A percentile compares a stretch with the other conserved stretches of the same genome.
Conservation (phyloP, 2,797 vertebrate species). For the Acridotheres tristis region DNA sequence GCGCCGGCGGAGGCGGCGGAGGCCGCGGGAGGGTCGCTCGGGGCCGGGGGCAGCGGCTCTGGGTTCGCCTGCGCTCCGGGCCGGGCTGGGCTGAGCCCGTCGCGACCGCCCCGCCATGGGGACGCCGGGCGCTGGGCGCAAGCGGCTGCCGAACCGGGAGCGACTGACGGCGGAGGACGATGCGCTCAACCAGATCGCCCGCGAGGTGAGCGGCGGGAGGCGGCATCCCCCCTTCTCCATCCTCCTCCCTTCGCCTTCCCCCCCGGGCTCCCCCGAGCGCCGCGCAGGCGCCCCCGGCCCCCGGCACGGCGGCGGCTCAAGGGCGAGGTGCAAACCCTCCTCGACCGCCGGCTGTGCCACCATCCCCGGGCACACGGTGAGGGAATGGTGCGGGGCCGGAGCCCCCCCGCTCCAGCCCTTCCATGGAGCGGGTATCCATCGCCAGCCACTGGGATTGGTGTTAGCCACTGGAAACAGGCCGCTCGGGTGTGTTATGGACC, state of each 20-base stretch:
- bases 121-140: conserved; percentile 88
- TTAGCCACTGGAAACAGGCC: neutral
- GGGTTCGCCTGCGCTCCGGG: neutral
- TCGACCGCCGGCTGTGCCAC: neutral
- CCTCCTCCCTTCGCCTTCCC: neutral
- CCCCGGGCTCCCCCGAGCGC: neutral
- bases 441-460: neutral
- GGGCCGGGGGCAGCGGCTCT: conserved; percentile 66
- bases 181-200: conserved; percentile 86
- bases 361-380: neutral
- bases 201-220: neutral
- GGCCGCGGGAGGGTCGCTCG: conserved; percentile 48
- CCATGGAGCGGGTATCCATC: neutral
- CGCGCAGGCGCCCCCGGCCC: neutral
- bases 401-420: neutral
- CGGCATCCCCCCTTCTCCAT: neutral
- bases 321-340: neutral
- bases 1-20: neutral
- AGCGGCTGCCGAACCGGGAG: conserved; percentile 88
- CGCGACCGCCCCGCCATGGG: conserved; percentile 77
- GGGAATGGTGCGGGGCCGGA: neutral
- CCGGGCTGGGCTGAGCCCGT: neutral
- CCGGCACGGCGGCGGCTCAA: neutral
- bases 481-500: rapidly evolving
- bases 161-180: conserved; percentile 90